Base-by-base conservation (phyloP, 2,888 invertebrate genomes). In the Rhamnusium bicolor region DNA sequence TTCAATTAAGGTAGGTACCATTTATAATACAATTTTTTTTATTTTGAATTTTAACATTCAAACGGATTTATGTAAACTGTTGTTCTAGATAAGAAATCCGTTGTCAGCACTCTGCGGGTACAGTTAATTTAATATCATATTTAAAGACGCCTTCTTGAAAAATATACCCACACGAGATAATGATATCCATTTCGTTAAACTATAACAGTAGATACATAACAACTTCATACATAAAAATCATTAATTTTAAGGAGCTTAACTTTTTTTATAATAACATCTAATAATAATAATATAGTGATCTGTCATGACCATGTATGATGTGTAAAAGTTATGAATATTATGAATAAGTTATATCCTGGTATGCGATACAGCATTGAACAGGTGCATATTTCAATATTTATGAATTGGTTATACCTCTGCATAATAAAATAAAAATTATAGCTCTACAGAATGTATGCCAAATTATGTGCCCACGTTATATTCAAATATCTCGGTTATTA, bases 311-410 rank as follows among this genome's bases (percentile, higher is more conserved):
- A 72, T 63, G 58, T 69, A 63, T 51, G 53, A 68, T 46, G 40
- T 27, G 49, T 27, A 63, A 63, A 24, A 63, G 63, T 63, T 27
- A 63, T 63, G 49, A 63, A 63, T 63, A 63, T 63, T 49, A 63
- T 63, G 63, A 63, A 63, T 63, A 63, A 16, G 63, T 63, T 68
- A 60, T 68, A 68, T 58, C 47, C 58, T 47, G 58, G 58, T 60
- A 47, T 51, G 68, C 49, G 58, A 40, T 47, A 60, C 54, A 58
- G 58, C 68, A 49, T 49, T 51, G 47, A 60, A 68, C 68, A 68
- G 68, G 68, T 68, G 68, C 60, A 68, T 68, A 68, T 68, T 68
- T 68, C 68, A 68, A 68, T 68, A 68, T 68, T 68, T 68, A 68
- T 68, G 68, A 68, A 47, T 68, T 60, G 47, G 47, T n/a, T n/a